phyloP scores from a whole-genome alignment of 2,113 vertebrate species.

The Arizona elegans region DNA sequence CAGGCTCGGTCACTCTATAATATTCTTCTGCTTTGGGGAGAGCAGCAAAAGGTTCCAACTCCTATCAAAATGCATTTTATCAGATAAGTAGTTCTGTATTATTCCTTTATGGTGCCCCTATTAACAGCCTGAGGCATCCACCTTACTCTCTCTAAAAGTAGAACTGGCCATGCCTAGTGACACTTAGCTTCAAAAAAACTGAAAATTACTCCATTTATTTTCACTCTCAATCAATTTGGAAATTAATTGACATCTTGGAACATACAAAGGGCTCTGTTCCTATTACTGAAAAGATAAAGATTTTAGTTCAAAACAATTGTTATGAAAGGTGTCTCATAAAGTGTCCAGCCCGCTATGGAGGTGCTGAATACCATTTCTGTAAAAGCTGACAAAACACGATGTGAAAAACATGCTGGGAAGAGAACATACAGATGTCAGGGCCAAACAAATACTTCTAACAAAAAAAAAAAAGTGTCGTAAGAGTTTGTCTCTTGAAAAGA shows the following conservation, averaged over 20 bases:
- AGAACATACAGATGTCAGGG: not conserved
- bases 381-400: slow-evolving; percentile 12
- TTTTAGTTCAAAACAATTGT: not conserved
- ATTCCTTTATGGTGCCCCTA: not conserved
- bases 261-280: not conserved
- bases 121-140: not conserved
- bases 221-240: not conserved
- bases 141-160: no score
- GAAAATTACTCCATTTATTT: not conserved
- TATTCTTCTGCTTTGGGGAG: not conserved
- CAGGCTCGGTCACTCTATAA: not conserved
- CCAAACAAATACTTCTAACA: not conserved
- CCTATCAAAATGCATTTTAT: not conserved
- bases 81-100: not conserved
- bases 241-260: not conserved
- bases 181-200: not conserved
- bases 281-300: not conserved
- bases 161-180: not conserved
- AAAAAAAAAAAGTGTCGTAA: not conserved
- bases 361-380: not conserved
- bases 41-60: not conserved
- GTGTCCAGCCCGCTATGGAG: not conserved
- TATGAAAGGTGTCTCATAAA: not conserved
- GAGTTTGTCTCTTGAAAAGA: slow-evolving; percentile 4
- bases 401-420: slow-evolving; percentile 14